Evolutionary conservation across 37 sponge, comb jelly and placozoan species (phyloP).

Genomic region (Tethya wilhelma): DNA sequence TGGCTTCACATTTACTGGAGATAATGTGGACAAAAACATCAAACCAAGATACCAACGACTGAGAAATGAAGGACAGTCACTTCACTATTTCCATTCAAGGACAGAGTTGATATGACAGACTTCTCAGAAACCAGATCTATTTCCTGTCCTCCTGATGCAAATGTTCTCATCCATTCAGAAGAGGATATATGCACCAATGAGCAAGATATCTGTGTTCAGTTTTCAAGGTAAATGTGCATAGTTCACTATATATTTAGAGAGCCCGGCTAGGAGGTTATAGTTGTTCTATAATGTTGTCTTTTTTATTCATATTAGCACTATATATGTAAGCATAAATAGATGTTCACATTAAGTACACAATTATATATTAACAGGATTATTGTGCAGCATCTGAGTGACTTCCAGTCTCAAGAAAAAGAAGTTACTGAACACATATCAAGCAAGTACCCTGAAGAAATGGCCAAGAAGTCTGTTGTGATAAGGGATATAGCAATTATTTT

Average conservation of each 20-base stretch:
- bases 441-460: slow-evolving; percentile 21
- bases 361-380: slow-evolving; percentile 19
- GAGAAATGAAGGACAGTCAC: not conserved
- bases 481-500: not conserved
- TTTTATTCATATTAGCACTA: no score
- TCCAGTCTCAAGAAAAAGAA: slow-evolving; percentile 5
- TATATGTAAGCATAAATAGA: not conserved
- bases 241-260: no score
- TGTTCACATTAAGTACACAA: not conserved
- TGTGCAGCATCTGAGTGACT: not conserved
- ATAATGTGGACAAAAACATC: slow-evolving; percentile 38
- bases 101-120: not conserved
- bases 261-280: no score
- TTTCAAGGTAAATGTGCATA: slow-evolving; percentile 15
- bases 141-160: not conserved
- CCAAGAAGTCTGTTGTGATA: slow-evolving; percentile 5
- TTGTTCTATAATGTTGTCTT: no score
- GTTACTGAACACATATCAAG: slow-evolving; percentile 18
- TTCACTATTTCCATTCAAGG: slow-evolving; percentile 27
- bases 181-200: not conserved
- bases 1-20: slow-evolving; percentile 27
- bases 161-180: not conserved
- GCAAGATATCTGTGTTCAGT: not conserved
- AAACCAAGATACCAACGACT: slow-evolving; percentile 26
- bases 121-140: slow-evolving; percentile 1